These are phyloP conservation scores for Aporrectodea caliginosa DNA, from an alignment of 1,140 invertebrate species.

Conservation along the genomic window DNA sequence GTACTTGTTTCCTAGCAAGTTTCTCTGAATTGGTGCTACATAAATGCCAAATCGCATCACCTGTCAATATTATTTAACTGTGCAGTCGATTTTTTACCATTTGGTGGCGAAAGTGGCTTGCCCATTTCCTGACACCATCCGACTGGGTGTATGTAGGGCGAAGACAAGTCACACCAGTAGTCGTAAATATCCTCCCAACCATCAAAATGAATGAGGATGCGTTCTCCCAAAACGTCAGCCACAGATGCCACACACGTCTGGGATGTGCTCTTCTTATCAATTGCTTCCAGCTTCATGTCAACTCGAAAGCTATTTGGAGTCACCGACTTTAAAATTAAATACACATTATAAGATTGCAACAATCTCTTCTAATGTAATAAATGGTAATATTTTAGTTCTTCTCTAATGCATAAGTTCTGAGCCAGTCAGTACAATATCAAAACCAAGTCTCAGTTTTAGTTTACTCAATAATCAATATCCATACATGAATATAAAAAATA, in stretches of 20 bases:
- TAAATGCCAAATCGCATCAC: no score
- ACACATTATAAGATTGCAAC: not conserved
- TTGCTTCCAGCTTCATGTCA: constrained; percentile 92
- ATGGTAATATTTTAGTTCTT: no score
- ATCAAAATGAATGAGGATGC: constrained; percentile 54
- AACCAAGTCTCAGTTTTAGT: no score
- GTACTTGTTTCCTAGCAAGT: no score
- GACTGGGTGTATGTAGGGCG: constrained; percentile 87
- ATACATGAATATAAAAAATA: no score
- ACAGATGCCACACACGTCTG: constrained; percentile 61
- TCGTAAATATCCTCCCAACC: constrained; percentile 55
- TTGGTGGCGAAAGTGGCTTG: constrained; percentile 76
- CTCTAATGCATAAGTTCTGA: no score
- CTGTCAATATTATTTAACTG: not conserved
- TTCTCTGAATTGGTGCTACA: no score
- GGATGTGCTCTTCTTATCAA: constrained; percentile 82
- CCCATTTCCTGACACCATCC: constrained; percentile 84
- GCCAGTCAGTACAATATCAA: no score
- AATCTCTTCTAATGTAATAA: not conserved
- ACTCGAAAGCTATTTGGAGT: constrained; percentile 72
- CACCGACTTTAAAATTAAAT: constrained; percentile 57
- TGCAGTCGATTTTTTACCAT: constrained; percentile 56
- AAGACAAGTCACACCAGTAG: constrained; percentile 63
- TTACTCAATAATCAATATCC: no score
- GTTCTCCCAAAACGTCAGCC: constrained; percentile 49